phyloP scores from a whole-genome alignment of 2,888 invertebrate species.

The Brachyopa scutellaris region DNA sequence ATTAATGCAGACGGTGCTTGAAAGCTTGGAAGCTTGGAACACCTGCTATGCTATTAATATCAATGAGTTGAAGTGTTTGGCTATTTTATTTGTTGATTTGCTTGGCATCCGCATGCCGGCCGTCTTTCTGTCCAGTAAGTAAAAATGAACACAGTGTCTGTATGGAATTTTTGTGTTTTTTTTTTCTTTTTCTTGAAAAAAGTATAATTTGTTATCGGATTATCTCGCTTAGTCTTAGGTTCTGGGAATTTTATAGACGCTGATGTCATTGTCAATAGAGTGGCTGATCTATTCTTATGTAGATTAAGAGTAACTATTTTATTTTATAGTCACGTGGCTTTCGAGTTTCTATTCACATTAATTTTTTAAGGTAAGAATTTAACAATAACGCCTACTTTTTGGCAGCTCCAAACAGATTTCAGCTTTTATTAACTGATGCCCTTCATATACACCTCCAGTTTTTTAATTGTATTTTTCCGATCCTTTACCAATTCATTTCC shows the following conservation, averaged over 20 bases:
- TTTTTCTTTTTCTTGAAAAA: slow-evolving; percentile 18
- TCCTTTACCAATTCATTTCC: too few relatives aligned
- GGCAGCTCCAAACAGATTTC: too few relatives aligned
- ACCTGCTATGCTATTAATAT: slow-evolving; percentile 69
- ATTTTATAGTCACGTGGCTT: background rate
- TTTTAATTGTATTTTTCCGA: too few relatives aligned
- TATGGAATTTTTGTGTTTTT: background rate
- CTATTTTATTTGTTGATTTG: slow-evolving; percentile 24
- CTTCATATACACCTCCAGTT: too few relatives aligned
- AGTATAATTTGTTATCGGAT: slow-evolving; percentile 51
- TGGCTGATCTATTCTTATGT: slow-evolving; percentile 35
- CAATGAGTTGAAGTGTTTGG: slow-evolving; percentile 63
- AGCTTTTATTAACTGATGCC: too few relatives aligned
- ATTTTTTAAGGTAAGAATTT: too few relatives aligned
- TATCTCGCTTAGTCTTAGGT: slow-evolving; percentile 25
- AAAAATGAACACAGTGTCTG: slow-evolving; percentile 11
- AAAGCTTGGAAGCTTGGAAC: too few relatives aligned
- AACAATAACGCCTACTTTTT: too few relatives aligned
- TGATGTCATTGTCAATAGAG: slow-evolving; percentile 37
- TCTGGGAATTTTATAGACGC: slow-evolving; percentile 25
- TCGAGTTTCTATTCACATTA: too few relatives aligned
- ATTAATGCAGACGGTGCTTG: slow-evolving; percentile 57
- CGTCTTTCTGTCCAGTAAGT: background rate
- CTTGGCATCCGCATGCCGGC: slow-evolving; percentile 42
- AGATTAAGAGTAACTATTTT: slow-evolving; percentile 18